Base-by-base conservation (phyloP, 2,797 vertebrate genomes). In the Mus spretus region DNA sequence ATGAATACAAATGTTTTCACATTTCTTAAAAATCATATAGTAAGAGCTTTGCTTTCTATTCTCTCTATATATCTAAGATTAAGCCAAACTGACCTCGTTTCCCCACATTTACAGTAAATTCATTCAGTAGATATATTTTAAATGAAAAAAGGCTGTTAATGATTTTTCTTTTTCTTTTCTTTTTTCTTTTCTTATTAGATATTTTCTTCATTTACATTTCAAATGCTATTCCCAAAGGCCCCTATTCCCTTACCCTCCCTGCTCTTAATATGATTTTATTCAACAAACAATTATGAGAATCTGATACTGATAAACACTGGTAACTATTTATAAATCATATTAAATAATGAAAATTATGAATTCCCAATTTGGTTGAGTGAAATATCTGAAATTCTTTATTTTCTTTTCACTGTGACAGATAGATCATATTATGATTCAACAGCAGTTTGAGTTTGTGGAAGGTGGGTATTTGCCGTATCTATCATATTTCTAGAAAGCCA, bases 371-470 rank as follows among this genome's bases (percentile, higher is more conserved):
- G 89, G 6, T 31, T 90, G 57, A 3, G 6, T n/a, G 59, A 89
- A 70, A 82, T 11, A 65, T 74, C 15, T 70, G 47, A 75, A 59
- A n/a, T 88, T 85, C 40, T 93, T 26, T 40, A 28, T 96, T 95
- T 97, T 84, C 47, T 90, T 90, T 80, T 53, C 72, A 47, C 12
- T 72, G 61, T 97, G 97, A 89, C 92, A 99, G 99, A 98, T 99
- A 97, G 99, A 99, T 98, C 99, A 99, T 97, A 95, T 99, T 75
- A 97, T 99, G 97, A 98, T 99, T 98, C 99, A 99, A 98, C 99
- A 99, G 98, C 99, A 99, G 97, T 97, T 99, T 31, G 99, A 99
- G 97, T 89, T 99, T 91, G 98, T 99, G 84, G 99, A 99, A 99
- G 98, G 99, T 99, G 98, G 75, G 83, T 94, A 84, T 93, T 92